Conservation (phyloP, 2,113 vertebrate genomes). For the Paradisaea rubra region DNA sequence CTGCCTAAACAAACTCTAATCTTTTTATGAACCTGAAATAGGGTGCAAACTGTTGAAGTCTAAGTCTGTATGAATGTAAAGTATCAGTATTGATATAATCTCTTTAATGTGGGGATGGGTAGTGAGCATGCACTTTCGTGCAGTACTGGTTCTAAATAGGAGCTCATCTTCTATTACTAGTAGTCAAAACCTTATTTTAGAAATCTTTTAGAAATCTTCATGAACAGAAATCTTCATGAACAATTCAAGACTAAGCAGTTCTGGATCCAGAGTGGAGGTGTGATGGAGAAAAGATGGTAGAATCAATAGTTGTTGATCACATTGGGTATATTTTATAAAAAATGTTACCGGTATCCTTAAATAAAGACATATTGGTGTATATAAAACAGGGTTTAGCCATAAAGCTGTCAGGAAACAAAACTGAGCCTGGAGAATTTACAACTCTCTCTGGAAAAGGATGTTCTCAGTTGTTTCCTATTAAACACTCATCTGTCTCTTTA, state of each 20-base stretch:
- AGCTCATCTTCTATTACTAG: neutral
- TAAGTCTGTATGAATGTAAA: neutral
- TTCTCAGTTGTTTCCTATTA: neutral
- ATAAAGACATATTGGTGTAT: neutral
- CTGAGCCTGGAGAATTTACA: neutral
- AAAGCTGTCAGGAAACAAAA: neutral
- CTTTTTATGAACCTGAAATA: neutral
- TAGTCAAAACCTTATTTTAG: neutral
- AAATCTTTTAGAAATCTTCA: neutral
- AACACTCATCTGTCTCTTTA: neutral
- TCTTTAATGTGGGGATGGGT: neutral
- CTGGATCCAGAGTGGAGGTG: neutral
- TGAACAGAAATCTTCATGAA: neutral
- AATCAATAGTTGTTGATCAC: neutral
- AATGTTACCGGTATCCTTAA: neutral
- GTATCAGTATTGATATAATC: neutral
- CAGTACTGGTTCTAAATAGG: neutral
- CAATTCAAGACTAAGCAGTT: neutral
- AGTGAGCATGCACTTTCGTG: neutral
- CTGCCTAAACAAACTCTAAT: conserved; percentile 1
- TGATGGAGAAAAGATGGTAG: neutral
- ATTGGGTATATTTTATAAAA: neutral
- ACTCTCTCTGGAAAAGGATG: neutral
- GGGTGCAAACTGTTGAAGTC: neutral
- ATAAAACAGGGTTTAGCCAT: neutral